phyloP scores from a whole-genome alignment of 2,113 vertebrate species.

The Spilogale gracilis region DNA sequence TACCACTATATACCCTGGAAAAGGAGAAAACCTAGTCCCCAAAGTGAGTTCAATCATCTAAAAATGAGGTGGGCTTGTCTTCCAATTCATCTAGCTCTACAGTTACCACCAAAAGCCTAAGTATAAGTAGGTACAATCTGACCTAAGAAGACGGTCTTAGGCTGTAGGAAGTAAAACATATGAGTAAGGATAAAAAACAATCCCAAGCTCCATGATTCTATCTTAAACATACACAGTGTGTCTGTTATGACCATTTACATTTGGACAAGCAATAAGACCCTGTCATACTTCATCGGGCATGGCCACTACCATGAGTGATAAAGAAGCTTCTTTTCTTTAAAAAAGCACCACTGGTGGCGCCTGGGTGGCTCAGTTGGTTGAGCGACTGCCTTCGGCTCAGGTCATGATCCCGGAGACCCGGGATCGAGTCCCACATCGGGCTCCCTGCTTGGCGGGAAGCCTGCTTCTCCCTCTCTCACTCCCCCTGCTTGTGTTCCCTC shows the following conservation, averaged over 20 bases:
- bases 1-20: not conserved
- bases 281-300: not conserved
- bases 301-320: not conserved
- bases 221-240: not conserved
- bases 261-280: not conserved
- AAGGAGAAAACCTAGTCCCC: not conserved
- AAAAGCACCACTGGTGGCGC: not conserved
- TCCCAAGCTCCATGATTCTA: not conserved
- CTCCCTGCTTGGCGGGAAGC: too few relatives aligned
- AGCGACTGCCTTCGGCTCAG: too few relatives aligned
- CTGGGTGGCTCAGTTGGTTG: too few relatives aligned
- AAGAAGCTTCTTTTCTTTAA: not conserved
- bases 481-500: too few relatives aligned
- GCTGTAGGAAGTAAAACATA: not conserved
- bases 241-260: not conserved
- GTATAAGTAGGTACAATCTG: not conserved
- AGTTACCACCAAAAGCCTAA: not conserved
- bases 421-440: too few relatives aligned
- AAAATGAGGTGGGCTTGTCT: not conserved
- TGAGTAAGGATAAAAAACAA: not conserved
- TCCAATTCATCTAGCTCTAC: not conserved
- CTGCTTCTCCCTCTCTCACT: too few relatives aligned
- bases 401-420: too few relatives aligned
- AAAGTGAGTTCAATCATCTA: not conserved
- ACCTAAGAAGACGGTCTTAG: not conserved